Evolutionary conservation across 2,797 vertebrate genomes (phyloP).

Genomic region (Naso thynnoides): DNA sequence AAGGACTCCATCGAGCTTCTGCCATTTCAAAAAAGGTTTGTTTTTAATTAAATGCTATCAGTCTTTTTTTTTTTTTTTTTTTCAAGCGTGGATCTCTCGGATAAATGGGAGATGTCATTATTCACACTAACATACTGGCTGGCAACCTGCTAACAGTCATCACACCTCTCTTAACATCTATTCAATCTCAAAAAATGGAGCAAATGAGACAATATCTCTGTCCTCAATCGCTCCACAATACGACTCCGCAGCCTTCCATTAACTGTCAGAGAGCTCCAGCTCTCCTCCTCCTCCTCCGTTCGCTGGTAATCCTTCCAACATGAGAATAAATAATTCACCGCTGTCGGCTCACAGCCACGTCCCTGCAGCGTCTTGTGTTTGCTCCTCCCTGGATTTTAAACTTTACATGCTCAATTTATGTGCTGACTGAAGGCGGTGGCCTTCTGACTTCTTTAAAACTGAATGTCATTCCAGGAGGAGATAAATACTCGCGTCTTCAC

Average conservation of each 20-base stretch:
- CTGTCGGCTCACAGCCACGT: constrained; percentile 50
- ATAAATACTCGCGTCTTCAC: neutral
- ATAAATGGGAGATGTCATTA: constrained; percentile 26
- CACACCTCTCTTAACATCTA: constrained; percentile 38
- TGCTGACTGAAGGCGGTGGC: neutral
- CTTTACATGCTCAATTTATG: constrained; percentile 34
- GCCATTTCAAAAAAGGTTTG: constrained; percentile 1
- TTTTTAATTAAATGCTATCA: neutral
- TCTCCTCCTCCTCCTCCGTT: constrained; percentile 26
- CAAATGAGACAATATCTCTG: constrained; percentile 27
- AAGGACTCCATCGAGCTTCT: constrained; percentile 16
- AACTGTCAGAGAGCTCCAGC: too few species aligned
- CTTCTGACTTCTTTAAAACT: neutral
- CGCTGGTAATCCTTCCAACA: constrained; percentile 60
- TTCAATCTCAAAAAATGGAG: constrained; percentile 17
- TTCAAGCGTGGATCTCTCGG: neutral
- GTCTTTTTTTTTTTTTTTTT: constrained; percentile 2
- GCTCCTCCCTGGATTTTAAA: constrained; percentile 45
- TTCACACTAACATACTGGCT: constrained; percentile 22
- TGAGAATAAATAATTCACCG: constrained; percentile 64
- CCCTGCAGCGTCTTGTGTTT: constrained; percentile 48
- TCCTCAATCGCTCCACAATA: constrained; percentile 10
- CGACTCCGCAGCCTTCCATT: constrained; percentile 27
- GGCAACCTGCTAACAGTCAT: constrained; percentile 36
- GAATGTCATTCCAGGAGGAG: neutral